These are phyloP conservation scores for Sebastes cheni DNA, from an alignment of 2,797 vertebrate genomes.

Conservation along the genomic window DNA sequence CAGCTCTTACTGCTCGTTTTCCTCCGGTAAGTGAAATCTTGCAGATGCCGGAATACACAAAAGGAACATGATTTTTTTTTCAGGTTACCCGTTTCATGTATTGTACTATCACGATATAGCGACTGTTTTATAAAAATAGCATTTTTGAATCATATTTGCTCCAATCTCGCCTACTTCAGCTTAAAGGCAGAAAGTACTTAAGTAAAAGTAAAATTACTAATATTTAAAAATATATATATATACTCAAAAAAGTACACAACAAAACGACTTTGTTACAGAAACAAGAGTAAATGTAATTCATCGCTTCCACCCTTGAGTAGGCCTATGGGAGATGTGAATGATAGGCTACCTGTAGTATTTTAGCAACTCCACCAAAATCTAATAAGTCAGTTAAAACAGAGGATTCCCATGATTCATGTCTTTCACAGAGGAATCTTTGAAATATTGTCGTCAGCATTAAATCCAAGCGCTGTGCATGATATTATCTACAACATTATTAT, in stretches of 20 bases:
- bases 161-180: too few species aligned
- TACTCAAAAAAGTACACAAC: background rate
- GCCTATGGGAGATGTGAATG: background rate
- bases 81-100: too few species aligned
- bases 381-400: slow-evolving; percentile 2
- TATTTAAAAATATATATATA: background rate
- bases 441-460: background rate
- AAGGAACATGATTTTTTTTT: fast-evolving
- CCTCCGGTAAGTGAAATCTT: too few species aligned
- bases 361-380: background rate
- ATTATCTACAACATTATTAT: slow-evolving; percentile 3
- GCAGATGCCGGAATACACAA: too few species aligned
- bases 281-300: background rate
- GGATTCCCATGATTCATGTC: slow-evolving; percentile 4
- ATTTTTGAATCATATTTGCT: too few species aligned
- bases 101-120: too few species aligned
- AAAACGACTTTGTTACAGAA: background rate
- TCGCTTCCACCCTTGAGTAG: background rate
- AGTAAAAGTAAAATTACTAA: background rate
- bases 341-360: background rate
- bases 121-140: too few species aligned
- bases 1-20: too few species aligned
- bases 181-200: background rate
- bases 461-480: background rate
- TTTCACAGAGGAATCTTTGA: background rate